Percentiles rank a stretch among this genome's conserved stretches.
Conservation (phyloP, 2,888 invertebrate species). For the Ornithoptera priamus region DNA sequence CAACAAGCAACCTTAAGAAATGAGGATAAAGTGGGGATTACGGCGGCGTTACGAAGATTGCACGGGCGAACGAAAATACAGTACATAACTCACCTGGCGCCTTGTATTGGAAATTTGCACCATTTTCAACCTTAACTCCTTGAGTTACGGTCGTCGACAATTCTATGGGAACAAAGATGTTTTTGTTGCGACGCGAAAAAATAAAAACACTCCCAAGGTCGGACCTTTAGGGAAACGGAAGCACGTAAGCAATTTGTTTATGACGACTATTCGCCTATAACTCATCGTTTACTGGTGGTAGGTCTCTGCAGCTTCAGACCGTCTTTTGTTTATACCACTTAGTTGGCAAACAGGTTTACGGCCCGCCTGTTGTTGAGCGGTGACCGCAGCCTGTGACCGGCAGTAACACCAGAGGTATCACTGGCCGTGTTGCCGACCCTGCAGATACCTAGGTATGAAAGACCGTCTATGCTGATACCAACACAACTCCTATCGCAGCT, state of each 20-base stretch:
- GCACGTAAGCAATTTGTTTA: neutral
- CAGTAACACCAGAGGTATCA: too few relatives aligned
- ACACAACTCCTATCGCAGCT: too few relatives aligned
- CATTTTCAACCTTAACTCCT: conserved; percentile 2
- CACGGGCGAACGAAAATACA: conserved; percentile 22
- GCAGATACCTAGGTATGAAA: too few relatives aligned
- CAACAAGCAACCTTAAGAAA: conserved; percentile 15
- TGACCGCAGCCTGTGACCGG: too few relatives aligned
- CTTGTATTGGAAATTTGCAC: conserved; percentile 25
- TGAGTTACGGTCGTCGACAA: neutral
- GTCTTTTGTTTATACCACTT: too few relatives aligned
- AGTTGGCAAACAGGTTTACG: too few relatives aligned
- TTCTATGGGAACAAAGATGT: neutral
- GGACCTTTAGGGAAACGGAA: neutral
- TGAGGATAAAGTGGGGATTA: neutral
- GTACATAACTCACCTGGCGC: conserved; percentile 18
- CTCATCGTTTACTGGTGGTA: too few relatives aligned
- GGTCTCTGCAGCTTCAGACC: too few relatives aligned
- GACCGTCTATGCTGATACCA: too few relatives aligned
- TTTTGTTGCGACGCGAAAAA: neutral
- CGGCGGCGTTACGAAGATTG: neutral
- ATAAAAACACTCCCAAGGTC: neutral
- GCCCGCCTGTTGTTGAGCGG: too few relatives aligned
- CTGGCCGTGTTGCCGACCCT: too few relatives aligned
- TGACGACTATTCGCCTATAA: too few relatives aligned